Base-by-base conservation (phyloP, 2,113 vertebrate species). In the Ploceus nigricollis region DNA sequence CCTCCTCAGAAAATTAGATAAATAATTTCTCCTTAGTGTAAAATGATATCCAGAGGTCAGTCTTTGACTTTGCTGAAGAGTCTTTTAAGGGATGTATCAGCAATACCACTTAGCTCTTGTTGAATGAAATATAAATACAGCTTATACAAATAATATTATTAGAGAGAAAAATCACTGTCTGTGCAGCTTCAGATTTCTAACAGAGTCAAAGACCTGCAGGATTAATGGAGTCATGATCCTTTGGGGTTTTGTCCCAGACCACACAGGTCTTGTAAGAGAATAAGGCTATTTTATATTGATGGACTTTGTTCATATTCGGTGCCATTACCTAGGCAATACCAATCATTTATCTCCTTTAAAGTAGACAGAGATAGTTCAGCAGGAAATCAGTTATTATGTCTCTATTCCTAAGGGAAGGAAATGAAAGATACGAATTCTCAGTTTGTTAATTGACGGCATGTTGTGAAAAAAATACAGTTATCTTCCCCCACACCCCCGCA, bases 261-360 rank as follows among this genome's bases (percentile, higher is more conserved):
- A 79, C 93, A 85, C 68, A 76, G 77, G 48, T 88, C 77, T 86
- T 90, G 81, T 94, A 96, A 90, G 47, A 94, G 86, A 95, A 93
- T 72, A 60, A 76, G 81, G 79, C 83, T 96, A 4, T 78, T 95
- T 93, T 71, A 95, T 72, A 92, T 83, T 85, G 95, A 96, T 95
- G 72, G 86, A 78, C 93, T 97, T 95, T 50, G 87, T 92, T 96
- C 94, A 61, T 68, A 90, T 81, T 93, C 1, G 4, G 18, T 94
- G 96, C 77, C 61, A 70, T 97, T 96, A 94, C 77, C 75, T 80
- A 76, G 93, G 93, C 92, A 63, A 64, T 96, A 58, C 72, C 14
- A 50, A 85, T 85, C 51, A 71, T 92, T 96, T 92, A 92, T 96
- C 93, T 97, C 93, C 69, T 88, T 97, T 96, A 95, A 90, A 96